phyloP scores from a whole-genome alignment of 2,113 vertebrate genomes.

The Argyrosomus japonicus region DNA sequence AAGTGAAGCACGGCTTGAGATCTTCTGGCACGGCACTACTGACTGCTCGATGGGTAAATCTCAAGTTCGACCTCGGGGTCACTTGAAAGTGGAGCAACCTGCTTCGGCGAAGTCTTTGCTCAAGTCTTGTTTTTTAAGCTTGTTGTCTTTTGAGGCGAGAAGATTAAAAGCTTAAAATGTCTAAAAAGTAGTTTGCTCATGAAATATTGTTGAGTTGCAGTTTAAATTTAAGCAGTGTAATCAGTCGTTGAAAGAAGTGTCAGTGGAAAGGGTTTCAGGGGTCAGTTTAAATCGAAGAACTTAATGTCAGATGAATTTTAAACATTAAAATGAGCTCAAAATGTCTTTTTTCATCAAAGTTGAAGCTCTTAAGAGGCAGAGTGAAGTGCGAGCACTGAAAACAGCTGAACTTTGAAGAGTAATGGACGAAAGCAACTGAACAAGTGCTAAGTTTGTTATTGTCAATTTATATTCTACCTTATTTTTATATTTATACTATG shows the following conservation, averaged over 20 bases:
- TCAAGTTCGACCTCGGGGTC: constrained; percentile 1
- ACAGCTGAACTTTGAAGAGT: neutral
- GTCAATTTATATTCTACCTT: too few relatives aligned
- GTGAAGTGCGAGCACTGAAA: neutral
- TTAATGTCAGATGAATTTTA: neutral
- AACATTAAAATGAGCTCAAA: neutral
- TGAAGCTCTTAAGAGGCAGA: neutral
- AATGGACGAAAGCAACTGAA: neutral
- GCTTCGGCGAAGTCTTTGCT: neutral
- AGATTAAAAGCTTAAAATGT: neutral
- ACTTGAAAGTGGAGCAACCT: neutral
- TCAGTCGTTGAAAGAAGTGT: neutral
- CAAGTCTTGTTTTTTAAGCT: neutral
- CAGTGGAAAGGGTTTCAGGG: neutral
- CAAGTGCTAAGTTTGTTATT: neutral
- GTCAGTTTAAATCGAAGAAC: neutral
- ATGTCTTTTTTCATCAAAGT: neutral
- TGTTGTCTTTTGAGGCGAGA: neutral
- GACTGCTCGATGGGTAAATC: neutral
- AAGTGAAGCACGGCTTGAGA: neutral
- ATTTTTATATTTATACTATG: neutral
- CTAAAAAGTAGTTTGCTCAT: neutral
- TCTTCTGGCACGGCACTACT: neutral
- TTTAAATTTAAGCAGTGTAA: constrained; percentile 6
- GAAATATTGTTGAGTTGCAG: neutral